Percentiles rank a stretch among this genome's conserved stretches.
These are phyloP conservation scores for Todiramphus chloris DNA, from an alignment of 2,113 vertebrate genomes.

Conservation along the genomic window DNA sequence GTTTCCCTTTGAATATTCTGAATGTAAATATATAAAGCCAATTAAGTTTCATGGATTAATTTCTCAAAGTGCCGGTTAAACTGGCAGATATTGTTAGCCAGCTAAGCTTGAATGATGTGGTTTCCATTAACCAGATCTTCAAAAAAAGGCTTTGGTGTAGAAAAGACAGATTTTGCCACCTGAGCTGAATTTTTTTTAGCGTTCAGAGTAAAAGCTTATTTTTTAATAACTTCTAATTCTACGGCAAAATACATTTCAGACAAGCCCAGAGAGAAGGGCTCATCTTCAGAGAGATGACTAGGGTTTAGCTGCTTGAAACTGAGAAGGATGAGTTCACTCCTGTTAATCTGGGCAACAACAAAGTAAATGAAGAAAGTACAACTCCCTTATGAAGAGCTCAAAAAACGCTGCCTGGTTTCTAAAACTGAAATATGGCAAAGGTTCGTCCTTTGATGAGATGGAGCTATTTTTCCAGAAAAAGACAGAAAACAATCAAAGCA, in stretches of 20 bases:
- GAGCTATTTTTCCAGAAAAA: neutral
- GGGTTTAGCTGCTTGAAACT: neutral
- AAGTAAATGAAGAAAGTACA: neutral
- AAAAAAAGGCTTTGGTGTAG: neutral
- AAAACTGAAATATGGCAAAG: neutral
- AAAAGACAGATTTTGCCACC: neutral
- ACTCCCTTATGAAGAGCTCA: neutral
- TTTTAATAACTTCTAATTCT: neutral
- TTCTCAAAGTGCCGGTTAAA: neutral
- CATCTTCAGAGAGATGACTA: neutral
- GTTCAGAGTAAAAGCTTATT: neutral
- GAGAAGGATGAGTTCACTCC: neutral
- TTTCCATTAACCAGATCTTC: neutral
- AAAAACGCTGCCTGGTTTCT: neutral
- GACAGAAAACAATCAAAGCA: neutral
- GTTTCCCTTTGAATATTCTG: neutral
- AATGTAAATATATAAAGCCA: constrained; percentile 15
- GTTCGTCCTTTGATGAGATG: neutral
- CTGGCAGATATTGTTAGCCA: neutral
- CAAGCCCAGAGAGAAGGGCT: neutral
- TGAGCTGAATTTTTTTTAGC: neutral
- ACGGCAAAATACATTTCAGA: neutral
- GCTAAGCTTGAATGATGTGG: constrained; percentile 12
- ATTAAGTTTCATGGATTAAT: constrained; percentile 40
- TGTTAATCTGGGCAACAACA: neutral